Conservation (phyloP, 2,888 invertebrate species). For the Portevinia maculata region DNA sequence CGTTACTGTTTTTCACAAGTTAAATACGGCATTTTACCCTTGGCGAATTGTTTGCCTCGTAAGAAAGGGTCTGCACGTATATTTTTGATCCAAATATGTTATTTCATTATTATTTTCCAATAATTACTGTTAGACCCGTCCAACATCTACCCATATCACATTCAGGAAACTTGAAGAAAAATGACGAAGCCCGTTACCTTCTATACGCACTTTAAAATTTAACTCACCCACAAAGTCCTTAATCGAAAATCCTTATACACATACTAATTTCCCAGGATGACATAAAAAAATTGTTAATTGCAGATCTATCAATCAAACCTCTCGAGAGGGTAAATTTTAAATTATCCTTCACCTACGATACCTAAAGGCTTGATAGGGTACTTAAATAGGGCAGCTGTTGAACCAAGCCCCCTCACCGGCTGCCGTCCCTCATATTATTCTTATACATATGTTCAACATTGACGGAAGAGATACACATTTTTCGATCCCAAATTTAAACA, state of each 20-base stretch:
- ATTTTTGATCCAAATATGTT: too few species aligned
- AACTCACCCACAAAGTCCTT: too few species aligned
- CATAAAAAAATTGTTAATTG: conserved; percentile 32
- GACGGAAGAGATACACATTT: conserved; percentile 32
- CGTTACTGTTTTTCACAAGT: too few species aligned
- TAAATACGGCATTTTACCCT: too few species aligned
- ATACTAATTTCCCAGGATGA: conserved; percentile 4
- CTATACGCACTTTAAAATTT: too few species aligned
- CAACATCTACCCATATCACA: too few species aligned
- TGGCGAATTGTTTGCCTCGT: too few species aligned
- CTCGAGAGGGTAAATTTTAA: conserved; percentile 15
- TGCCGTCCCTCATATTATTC: conserved; percentile 47
- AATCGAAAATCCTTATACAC: not conserved
- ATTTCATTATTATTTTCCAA: too few species aligned
- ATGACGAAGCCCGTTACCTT: too few species aligned
- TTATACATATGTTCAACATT: conserved; percentile 9
- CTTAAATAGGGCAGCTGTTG: not conserved
- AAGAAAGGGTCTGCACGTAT: too few species aligned
- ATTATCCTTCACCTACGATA: not conserved
- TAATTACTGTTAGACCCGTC: too few species aligned
- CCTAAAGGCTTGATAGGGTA: not conserved
- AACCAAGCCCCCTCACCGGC: not conserved
- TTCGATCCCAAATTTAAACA: conserved; percentile 32
- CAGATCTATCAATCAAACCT: conserved; percentile 36
- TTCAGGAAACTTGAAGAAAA: too few species aligned